Conservation (phyloP, 2,888 invertebrate genomes). For the Axea sp. region DNA sequence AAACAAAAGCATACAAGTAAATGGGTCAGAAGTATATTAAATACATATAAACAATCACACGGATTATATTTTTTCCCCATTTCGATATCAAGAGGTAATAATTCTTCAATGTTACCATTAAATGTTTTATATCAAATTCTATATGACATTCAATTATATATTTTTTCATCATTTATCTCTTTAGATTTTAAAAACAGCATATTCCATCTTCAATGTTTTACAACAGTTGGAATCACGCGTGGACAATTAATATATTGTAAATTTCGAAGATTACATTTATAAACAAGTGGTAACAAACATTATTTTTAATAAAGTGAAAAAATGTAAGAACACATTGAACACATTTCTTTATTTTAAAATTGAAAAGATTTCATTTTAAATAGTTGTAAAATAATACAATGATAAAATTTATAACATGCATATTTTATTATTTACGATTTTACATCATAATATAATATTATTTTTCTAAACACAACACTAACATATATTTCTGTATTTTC, state of each 20-base stretch:
- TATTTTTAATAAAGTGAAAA: no score
- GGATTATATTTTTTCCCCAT: no score
- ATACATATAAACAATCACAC: no score
- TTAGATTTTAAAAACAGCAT: constrained; percentile 55
- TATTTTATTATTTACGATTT: constrained; percentile 76
- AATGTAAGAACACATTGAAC: constrained; percentile 12
- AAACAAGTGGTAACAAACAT: no score
- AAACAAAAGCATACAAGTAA: no score
- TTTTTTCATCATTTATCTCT: constrained; percentile 5
- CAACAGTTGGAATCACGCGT: constrained; percentile 27
- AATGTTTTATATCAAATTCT: no score
- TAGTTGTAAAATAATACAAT: constrained; percentile 42
- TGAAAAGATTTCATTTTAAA: constrained; percentile 37
- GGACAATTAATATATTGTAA: no score
- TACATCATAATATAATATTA: constrained; percentile 77
- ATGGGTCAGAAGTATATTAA: no score
- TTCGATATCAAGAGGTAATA: no score
- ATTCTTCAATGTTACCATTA: no score
- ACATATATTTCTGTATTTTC: constrained; percentile 74
- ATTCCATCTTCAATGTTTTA: constrained; percentile 51
- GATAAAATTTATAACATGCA: constrained; percentile 73
- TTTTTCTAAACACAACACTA: constrained; percentile 77
- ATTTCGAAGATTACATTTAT: no score
- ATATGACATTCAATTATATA: no score
- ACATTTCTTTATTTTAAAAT: constrained; percentile 39